These are phyloP conservation scores for Phragmatobia fuliginosa DNA, from an alignment of 2,888 invertebrate species.

Conservation along the genomic window DNA sequence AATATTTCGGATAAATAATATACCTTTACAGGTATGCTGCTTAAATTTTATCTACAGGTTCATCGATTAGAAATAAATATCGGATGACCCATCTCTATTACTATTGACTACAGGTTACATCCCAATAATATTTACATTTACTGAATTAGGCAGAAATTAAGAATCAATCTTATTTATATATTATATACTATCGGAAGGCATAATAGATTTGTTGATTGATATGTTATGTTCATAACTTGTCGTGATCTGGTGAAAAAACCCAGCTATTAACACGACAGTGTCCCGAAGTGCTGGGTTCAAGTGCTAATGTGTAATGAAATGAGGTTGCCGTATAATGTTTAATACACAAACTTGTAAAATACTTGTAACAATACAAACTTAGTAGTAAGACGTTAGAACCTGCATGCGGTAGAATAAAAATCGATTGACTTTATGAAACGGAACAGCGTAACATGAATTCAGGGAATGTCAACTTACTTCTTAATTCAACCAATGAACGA, in stretches of 20 bases:
- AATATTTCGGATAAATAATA: constrained; percentile 18
- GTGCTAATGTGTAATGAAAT: not conserved
- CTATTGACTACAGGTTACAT: not conserved
- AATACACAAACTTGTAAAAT: too few relatives aligned
- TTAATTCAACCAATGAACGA: not conserved
- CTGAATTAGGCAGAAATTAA: not conserved
- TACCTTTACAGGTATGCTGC: constrained; percentile 9
- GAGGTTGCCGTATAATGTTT: too few relatives aligned
- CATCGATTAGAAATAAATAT: constrained; percentile 10
- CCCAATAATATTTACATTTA: not conserved
- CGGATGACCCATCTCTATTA: constrained; percentile 9
- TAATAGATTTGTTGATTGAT: not conserved
- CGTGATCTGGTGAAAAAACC: not conserved
- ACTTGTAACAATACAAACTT: not conserved
- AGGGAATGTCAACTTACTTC: not conserved
- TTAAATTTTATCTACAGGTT: constrained; percentile 11
- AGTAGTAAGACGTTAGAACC: not conserved
- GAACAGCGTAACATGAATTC: not conserved
- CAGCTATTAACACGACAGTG: not conserved
- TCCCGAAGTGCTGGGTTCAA: not conserved
- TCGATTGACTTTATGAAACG: not conserved
- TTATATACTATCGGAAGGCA: not conserved
- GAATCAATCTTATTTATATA: too few relatives aligned
- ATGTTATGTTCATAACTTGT: not conserved
- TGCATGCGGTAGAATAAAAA: not conserved